Evolutionary conservation across 2,888 invertebrate species (phyloP).

Genomic region (Rhodophaea formosa): DNA sequence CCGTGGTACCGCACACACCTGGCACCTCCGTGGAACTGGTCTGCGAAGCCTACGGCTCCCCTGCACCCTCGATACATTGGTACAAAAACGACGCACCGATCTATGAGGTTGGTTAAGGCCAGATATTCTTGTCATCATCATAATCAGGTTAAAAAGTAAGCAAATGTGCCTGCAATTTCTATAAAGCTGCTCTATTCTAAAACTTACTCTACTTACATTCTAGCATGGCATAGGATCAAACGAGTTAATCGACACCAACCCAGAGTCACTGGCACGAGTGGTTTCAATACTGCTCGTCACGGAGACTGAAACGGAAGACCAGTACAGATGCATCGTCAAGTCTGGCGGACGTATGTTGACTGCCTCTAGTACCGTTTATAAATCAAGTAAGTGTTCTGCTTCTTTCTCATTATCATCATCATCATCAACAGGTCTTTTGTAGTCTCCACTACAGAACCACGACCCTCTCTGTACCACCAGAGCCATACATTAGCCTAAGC

Average conservation of each 20-base stretch:
- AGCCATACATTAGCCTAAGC: too few relatives aligned
- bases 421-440: too few relatives aligned
- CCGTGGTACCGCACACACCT: slow-evolving; percentile 63
- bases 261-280: slow-evolving; percentile 83
- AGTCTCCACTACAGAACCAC: too few relatives aligned
- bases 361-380: slow-evolving; percentile 81
- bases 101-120: slow-evolving; percentile 80
- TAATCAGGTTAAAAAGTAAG: background rate
- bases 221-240: slow-evolving; percentile 84
- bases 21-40: slow-evolving; percentile 85
- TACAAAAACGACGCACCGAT: slow-evolving; percentile 85
- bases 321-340: slow-evolving; percentile 88
- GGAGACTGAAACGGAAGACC: slow-evolving; percentile 82
- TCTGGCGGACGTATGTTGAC: slow-evolving; percentile 81
- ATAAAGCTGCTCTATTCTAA: too few relatives aligned
- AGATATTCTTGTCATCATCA: background rate
- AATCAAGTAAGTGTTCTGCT: slow-evolving; percentile 54
- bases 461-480: too few relatives aligned
- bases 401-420: too few relatives aligned
- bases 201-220: slow-evolving; percentile 29
- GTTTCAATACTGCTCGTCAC: slow-evolving; percentile 88
- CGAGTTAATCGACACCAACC: slow-evolving; percentile 76
- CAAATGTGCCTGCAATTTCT: too few relatives aligned
- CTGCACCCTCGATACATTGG: slow-evolving; percentile 93
- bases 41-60: slow-evolving; percentile 90